These are phyloP conservation scores for Motacilla alba DNA, from an alignment of 2,113 vertebrate genomes.

Conservation along the genomic window DNA sequence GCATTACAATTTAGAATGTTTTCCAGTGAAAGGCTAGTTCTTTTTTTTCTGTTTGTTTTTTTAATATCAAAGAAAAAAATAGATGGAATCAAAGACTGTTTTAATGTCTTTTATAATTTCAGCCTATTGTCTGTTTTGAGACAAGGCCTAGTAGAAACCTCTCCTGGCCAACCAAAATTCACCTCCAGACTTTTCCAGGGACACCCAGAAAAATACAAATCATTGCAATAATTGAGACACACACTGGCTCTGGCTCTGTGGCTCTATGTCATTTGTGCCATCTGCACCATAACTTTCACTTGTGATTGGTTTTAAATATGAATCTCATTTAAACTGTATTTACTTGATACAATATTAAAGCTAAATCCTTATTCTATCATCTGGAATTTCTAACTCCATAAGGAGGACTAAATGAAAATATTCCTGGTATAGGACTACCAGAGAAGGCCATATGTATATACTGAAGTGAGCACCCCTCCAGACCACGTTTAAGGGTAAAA, in stretches of 20 bases:
- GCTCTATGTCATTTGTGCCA: not conserved
- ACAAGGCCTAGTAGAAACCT: not conserved
- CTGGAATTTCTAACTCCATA: not conserved
- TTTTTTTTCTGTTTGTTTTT: not conserved
- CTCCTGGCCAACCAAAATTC: not conserved
- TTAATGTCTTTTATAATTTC: not conserved
- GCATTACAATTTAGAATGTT: not conserved
- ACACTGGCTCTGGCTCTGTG: not conserved
- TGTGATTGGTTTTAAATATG: not conserved
- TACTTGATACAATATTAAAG: not conserved
- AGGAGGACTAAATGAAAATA: not conserved
- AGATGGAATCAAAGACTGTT: not conserved
- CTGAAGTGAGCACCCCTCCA: not conserved
- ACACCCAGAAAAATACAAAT: not conserved
- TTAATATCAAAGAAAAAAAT: not conserved
- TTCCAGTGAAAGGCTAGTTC: not conserved
- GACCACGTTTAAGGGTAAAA: not conserved
- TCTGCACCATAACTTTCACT: accelerated
- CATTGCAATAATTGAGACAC: not conserved
- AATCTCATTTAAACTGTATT: not conserved
- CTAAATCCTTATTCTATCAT: not conserved
- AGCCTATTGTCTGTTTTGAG: not conserved
- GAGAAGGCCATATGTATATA: not conserved
- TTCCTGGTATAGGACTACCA: not conserved
- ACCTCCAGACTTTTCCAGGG: not conserved